Evolutionary conservation across 2,797 vertebrate species (phyloP).

Genomic region (Rhodeus uyekii): DNA sequence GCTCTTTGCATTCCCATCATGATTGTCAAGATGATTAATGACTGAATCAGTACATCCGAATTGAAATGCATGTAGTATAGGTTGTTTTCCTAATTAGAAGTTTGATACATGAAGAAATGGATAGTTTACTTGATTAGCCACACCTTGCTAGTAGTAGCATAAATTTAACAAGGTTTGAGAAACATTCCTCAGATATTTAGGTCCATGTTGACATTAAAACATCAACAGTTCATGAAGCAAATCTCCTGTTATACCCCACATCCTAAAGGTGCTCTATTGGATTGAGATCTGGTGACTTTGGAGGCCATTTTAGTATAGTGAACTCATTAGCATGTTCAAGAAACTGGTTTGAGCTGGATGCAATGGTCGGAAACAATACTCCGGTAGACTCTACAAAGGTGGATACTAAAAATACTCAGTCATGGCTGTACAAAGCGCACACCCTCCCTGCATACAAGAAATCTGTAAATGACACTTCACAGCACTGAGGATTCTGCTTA

Average conservation of each 20-base stretch:
- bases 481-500: background rate
- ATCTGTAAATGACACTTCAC: constrained; percentile 42
- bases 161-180: background rate
- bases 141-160: too few relatives aligned
- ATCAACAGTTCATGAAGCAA: background rate
- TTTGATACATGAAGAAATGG: background rate
- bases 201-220: background rate
- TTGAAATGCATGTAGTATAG: constrained; percentile 6
- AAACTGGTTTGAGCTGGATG: background rate
- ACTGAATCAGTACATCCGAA: constrained; percentile 12
- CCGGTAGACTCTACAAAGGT: constrained; percentile 49
- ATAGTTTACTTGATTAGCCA: background rate
- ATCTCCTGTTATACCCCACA: background rate
- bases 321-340: background rate
- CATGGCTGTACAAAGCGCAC: constrained; percentile 48
- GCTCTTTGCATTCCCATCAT: background rate
- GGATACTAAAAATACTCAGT: constrained; percentile 60
- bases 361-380: too few relatives aligned
- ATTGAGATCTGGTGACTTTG: background rate
- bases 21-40: constrained; percentile 36
- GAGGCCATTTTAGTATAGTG: background rate
- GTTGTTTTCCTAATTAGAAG: constrained; percentile 6
- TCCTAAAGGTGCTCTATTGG: background rate
- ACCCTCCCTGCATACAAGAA: constrained; percentile 40
- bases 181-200: background rate